Percentiles rank a stretch among this genome's conserved stretches.
These are phyloP conservation scores for Hylomyscus alleni DNA, from an alignment of 2,797 vertebrate species.

Conservation along the genomic window DNA sequence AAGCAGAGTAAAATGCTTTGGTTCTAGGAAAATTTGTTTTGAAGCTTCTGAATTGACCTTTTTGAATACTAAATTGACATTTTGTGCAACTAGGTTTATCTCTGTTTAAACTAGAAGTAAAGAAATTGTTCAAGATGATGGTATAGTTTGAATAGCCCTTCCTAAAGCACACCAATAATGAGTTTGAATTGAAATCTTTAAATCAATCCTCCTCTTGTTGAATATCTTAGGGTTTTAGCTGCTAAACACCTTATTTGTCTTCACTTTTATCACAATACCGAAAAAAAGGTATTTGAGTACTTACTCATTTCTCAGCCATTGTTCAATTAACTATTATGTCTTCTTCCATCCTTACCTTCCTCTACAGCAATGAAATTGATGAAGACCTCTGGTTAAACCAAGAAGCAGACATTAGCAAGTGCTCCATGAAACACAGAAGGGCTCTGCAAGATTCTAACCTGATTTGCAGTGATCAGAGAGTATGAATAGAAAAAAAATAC, in stretches of 20 bases:
- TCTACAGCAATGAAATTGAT: constrained; percentile 30
- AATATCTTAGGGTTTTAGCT: constrained; percentile 46
- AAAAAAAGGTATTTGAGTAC: neutral
- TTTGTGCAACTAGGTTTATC: constrained; percentile 85
- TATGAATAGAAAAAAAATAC: neutral
- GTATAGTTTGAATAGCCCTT: constrained; percentile 75
- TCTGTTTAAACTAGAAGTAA: constrained; percentile 87
- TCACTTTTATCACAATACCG: constrained; percentile 7
- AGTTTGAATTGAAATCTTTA: constrained; percentile 80
- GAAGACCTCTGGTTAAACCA: constrained; percentile 33
- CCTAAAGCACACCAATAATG: constrained; percentile 78
- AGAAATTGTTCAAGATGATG: constrained; percentile 84
- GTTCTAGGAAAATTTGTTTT: constrained; percentile 84
- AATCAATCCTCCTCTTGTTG: constrained; percentile 71
- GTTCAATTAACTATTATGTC: constrained; percentile 28
- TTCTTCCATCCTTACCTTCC: neutral
- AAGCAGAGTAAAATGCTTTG: constrained; percentile 81
- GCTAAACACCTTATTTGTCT: constrained; percentile 29
- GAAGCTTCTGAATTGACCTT: constrained; percentile 84
- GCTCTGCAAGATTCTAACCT: neutral
- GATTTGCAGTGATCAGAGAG: constrained; percentile 18
- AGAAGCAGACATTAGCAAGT: neutral
- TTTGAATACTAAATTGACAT: constrained; percentile 85
- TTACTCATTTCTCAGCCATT: neutral
- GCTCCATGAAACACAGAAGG: constrained; percentile 14